A percentile compares a stretch with the other conserved stretches of the same genome.
Conservation (phyloP, 2,888 invertebrate species). For the Leucozona laternaria region DNA sequence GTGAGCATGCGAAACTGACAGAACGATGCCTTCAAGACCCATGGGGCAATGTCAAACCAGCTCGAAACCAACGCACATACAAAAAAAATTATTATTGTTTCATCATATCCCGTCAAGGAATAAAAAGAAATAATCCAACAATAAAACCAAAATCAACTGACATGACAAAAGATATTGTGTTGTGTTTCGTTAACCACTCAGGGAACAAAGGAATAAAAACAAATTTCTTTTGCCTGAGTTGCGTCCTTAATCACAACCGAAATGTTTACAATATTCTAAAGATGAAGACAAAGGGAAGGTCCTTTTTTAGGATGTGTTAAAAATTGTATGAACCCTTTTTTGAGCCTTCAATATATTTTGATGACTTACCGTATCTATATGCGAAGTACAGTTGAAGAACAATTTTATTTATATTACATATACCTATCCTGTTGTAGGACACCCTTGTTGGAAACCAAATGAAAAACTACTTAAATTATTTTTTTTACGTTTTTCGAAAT, state of each 20-base stretch:
- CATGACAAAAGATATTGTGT: constrained; percentile 1
- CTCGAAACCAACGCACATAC: not conserved
- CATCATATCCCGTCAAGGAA: constrained; percentile 11
- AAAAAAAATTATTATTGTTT: not conserved
- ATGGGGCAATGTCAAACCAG: not conserved
- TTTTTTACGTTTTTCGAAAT: constrained; percentile 21
- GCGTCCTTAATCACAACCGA: constrained; percentile 77
- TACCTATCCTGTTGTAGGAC: constrained; percentile 12
- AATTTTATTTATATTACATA: not conserved
- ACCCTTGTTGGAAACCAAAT: constrained; percentile 12
- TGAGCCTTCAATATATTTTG: constrained; percentile 6
- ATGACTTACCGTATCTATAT: not conserved
- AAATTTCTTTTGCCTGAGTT: constrained; percentile 67
- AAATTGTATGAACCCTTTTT: constrained; percentile 21
- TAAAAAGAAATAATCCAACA: not conserved
- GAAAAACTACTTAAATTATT: not conserved
- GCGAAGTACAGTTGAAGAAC: not conserved
- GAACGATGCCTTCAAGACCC: not conserved
- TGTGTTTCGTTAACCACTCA: not conserved
- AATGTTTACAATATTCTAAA: not conserved
- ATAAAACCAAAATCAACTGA: constrained; percentile 11
- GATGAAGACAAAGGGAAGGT: not conserved
- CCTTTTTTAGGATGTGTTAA: constrained; percentile 3
- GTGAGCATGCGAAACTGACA: not conserved
- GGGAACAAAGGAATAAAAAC: constrained; percentile 14